Percentiles rank a stretch among this genome's conserved stretches.
Evolutionary conservation across 2,113 vertebrate species (phyloP).

Genomic region (Planiliza haematocheilus): DNA sequence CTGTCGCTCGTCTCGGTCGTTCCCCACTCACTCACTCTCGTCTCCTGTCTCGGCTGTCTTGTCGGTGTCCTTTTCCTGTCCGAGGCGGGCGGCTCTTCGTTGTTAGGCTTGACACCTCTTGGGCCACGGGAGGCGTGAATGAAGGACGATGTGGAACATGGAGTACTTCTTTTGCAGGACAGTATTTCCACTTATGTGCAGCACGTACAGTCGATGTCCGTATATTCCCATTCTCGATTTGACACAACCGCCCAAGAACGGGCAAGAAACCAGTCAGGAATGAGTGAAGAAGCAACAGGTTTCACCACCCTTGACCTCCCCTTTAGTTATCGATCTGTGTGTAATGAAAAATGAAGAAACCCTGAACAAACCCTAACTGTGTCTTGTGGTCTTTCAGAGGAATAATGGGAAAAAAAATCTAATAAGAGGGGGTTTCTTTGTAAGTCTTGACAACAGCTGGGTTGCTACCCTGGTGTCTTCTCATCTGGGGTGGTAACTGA

Average conservation of each 20-base stretch:
- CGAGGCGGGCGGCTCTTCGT: background rate
- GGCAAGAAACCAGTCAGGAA: too few species aligned
- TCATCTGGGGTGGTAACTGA: background rate
- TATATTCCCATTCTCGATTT: background rate
- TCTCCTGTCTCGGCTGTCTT: background rate
- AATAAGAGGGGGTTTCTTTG: background rate
- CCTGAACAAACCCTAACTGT: background rate
- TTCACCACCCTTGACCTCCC: background rate
- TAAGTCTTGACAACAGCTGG: background rate
- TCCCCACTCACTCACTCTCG: background rate
- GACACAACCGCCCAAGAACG: too few species aligned
- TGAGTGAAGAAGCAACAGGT: too few species aligned
- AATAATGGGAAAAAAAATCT: background rate
- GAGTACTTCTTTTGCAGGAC: too few species aligned
- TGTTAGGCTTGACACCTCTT: conserved; percentile 10
- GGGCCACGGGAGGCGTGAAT: background rate
- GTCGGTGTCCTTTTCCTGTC: conserved; percentile 1
- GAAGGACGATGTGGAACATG: background rate
- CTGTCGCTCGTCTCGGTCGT: conserved; percentile 29
- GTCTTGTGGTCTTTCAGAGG: background rate
- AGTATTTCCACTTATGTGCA: background rate
- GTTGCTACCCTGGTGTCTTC: background rate
- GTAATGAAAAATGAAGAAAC: conserved; percentile 6
- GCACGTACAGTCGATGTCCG: background rate
- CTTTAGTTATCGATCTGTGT: background rate